Percentiles rank a stretch among this genome's conserved stretches.
Evolutionary conservation across 1,140 invertebrate genomes (phyloP).

Genomic region (Cyrtorhinus lividipennis): DNA sequence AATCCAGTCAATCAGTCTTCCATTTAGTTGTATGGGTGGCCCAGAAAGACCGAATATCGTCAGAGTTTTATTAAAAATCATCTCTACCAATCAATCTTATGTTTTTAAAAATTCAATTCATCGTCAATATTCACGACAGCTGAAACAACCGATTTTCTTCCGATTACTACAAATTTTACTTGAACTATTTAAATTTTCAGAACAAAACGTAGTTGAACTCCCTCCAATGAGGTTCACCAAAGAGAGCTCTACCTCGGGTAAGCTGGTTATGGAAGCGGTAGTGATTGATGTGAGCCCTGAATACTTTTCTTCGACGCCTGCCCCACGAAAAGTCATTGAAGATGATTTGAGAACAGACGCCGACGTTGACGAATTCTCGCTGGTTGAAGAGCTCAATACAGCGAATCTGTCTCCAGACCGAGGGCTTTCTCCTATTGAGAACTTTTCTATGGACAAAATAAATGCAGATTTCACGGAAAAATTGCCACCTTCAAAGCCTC

Average conservation of each 20-base stretch:
- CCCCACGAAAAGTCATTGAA: slow-evolving; percentile 31
- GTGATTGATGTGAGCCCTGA: slow-evolving; percentile 77
- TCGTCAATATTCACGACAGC: too few species aligned
- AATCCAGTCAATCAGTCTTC: too few species aligned
- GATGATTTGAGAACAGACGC: slow-evolving; percentile 70
- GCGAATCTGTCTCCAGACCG: slow-evolving; percentile 26
- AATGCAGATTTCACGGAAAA: slow-evolving; percentile 30
- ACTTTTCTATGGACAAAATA: slow-evolving; percentile 30
- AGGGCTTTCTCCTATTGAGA: slow-evolving; percentile 28
- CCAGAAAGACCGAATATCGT: too few species aligned
- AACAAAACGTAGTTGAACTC: slow-evolving; percentile 74
- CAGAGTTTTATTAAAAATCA: too few species aligned
- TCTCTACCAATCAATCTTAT: too few species aligned
- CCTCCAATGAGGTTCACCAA: slow-evolving; percentile 75
- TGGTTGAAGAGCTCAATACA: slow-evolving; percentile 40
- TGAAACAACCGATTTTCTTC: too few species aligned
- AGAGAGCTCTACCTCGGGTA: slow-evolving; percentile 72
- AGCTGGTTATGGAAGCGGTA: slow-evolving; percentile 76
- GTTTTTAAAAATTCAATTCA: too few species aligned
- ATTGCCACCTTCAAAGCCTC: slow-evolving; percentile 22
- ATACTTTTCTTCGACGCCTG: slow-evolving; percentile 47
- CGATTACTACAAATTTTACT: too few species aligned
- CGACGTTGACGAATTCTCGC: slow-evolving; percentile 67
- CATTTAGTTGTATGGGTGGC: too few species aligned
- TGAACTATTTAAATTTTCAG: slow-evolving; percentile 34